Conservation (phyloP, 2,113 vertebrate genomes). For the Marmota flaviventris region DNA sequence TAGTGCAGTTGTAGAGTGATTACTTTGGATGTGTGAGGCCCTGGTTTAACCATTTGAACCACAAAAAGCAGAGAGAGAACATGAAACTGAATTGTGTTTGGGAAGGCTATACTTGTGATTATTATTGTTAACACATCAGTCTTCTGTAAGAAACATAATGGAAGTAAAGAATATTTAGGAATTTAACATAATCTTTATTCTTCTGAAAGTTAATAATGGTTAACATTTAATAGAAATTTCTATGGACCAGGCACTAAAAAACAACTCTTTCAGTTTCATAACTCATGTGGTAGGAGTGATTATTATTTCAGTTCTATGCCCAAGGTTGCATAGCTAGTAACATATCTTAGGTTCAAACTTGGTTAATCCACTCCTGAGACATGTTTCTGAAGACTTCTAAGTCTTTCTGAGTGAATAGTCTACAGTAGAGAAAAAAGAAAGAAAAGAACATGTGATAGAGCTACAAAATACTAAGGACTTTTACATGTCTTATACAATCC, state of each 20-base stretch:
- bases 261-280: constrained; percentile 25
- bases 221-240: neutral
- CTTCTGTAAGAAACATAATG: neutral
- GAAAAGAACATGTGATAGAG: neutral
- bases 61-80: neutral
- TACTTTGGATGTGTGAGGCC: neutral
- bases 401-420: neutral
- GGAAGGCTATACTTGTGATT: constrained; percentile 19
- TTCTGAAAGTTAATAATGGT: neutral
- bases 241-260: neutral
- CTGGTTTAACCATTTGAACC: neutral
- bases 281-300: neutral
- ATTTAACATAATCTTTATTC: neutral
- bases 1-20: neutral
- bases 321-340: neutral
- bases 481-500: neutral
- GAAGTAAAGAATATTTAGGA: neutral
- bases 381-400: neutral
- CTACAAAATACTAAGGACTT: neutral
- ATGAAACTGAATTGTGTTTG: neutral
- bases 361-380: neutral
- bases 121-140: neutral
- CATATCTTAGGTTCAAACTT: neutral
- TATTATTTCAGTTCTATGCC: constrained; percentile 37
- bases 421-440: neutral